These are phyloP conservation scores for Cryptoprocta ferox DNA, from an alignment of 2,797 vertebrate genomes.

Conservation along the genomic window DNA sequence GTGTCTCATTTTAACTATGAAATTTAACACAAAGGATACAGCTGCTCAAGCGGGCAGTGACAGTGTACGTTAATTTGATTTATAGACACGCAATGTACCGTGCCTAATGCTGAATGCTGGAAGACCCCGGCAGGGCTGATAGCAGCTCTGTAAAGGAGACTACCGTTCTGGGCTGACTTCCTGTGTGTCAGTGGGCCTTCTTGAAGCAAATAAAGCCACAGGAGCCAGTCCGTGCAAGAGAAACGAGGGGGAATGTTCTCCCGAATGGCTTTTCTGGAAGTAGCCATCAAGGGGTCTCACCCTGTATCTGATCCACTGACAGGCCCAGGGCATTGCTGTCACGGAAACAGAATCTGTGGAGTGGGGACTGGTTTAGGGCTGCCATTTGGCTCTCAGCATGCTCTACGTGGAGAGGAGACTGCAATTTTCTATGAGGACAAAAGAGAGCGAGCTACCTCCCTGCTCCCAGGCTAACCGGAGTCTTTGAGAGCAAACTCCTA, in stretches of 20 bases:
- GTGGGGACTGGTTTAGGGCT: not conserved
- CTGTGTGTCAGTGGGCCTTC: conserved; percentile 9
- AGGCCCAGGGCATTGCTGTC: not conserved
- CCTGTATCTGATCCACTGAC: accelerated
- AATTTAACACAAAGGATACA: conserved; percentile 81
- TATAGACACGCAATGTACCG: conserved; percentile 47
- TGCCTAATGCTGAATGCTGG: conserved; percentile 65
- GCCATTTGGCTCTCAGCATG: not conserved
- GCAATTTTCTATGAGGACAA: not conserved
- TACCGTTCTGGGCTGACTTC: not conserved
- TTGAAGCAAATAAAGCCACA: not conserved
- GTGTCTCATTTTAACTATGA: conserved; percentile 83
- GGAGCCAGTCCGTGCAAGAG: not conserved
- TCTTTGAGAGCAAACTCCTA: not conserved
- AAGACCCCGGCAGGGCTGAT: conserved; percentile 13
- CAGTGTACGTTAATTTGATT: conserved; percentile 80
- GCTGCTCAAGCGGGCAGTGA: conserved; percentile 68
- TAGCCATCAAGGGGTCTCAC: not conserved
- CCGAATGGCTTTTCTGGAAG: not conserved
- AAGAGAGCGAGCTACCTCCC: not conserved
- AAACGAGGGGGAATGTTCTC: not conserved
- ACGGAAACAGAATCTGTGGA: not conserved
- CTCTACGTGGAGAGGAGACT: not conserved
- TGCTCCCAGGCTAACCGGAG: accelerated
- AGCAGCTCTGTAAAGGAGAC: conserved; percentile 44